Evolutionary conservation across 2,113 vertebrate species (phyloP).

Genomic region (Circaetus cinerascens): DNA sequence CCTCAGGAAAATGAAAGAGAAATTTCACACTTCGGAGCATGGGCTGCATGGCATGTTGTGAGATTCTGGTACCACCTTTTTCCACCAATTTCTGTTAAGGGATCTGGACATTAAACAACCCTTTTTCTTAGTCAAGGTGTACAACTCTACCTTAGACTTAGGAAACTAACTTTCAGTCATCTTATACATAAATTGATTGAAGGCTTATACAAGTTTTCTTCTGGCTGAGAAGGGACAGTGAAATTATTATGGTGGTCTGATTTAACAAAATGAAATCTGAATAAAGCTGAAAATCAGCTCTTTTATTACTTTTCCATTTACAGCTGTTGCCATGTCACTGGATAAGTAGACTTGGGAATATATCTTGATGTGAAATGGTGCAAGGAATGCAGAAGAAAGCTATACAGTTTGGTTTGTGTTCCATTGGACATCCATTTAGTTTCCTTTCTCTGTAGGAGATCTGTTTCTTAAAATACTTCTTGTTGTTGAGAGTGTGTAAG

Average conservation of each 20-base stretch:
- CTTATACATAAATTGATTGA: background rate
- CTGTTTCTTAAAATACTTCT: background rate
- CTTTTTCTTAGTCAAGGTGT: background rate
- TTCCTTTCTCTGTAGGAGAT: background rate
- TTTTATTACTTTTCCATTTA: background rate
- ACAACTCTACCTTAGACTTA: background rate
- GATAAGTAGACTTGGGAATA: background rate
- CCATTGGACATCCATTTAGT: background rate
- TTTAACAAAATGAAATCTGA: background rate
- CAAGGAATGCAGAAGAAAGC: background rate
- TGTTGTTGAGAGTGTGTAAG: background rate
- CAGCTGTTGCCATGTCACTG: background rate
- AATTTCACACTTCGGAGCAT: accelerated
- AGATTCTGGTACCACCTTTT: background rate
- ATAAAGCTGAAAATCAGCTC: background rate
- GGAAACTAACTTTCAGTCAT: background rate
- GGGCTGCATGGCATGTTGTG: background rate
- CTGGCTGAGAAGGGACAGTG: background rate
- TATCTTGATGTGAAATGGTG: background rate
- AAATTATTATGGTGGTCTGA: background rate
- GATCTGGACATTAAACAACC: background rate
- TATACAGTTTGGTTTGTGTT: background rate
- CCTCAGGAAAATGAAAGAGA: background rate
- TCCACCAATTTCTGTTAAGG: background rate
- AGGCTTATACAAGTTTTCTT: background rate